Evolutionary conservation across 2,888 invertebrate genomes (phyloP), one percentile per base, ranked within the genome.

Genomic region (Calephelis perditalis): DNA sequence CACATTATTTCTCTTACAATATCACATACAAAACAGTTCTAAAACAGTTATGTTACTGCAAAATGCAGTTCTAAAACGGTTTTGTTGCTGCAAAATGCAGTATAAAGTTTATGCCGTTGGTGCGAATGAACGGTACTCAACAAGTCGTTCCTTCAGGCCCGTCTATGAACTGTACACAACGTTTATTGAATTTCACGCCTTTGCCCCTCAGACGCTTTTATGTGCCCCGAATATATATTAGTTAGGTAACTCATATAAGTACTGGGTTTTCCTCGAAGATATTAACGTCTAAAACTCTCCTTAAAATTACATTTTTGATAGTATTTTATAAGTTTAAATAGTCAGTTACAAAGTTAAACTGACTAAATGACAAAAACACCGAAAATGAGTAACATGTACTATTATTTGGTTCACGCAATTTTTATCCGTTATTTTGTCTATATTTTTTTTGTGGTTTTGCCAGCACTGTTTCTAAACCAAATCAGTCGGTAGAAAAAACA

Each of bases 181-280:
- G 77, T 77, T 81, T 78, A 81, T 82, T 80, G 79, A 82, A 80
- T 82, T 82, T 79, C 73, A 76, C 76, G 79, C 76, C 71, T 73
- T 75, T 74, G 67, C 73, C 70, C 71, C 71, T 68, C 69, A 67
- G 67, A 67, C 69, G 70, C 67, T 67, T 67, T 61, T 65, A 54
- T 78, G 78, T 78, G 78, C 65, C 67, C 71, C 61, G 79, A 80
- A 80, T 79, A 76, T 73, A 73, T 74, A 78, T 73, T 65, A 68
- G 64, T 73, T 65, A 68, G 64, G 64, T 67, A 65, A 65, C 36
- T n/a, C 7, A 36, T 11, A 54, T n/a, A 47, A 6, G 12, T 55
- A 55, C 40, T 7, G 26, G 40, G 7, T 40, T 12, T n/a, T 6
- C 47, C 35, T 11, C 1, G 1, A 3, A 40, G 37, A 37, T n/a